These are phyloP conservation scores for Gopherus evgoodei DNA, from an alignment of 2,113 vertebrate genomes.

Conservation along the genomic window DNA sequence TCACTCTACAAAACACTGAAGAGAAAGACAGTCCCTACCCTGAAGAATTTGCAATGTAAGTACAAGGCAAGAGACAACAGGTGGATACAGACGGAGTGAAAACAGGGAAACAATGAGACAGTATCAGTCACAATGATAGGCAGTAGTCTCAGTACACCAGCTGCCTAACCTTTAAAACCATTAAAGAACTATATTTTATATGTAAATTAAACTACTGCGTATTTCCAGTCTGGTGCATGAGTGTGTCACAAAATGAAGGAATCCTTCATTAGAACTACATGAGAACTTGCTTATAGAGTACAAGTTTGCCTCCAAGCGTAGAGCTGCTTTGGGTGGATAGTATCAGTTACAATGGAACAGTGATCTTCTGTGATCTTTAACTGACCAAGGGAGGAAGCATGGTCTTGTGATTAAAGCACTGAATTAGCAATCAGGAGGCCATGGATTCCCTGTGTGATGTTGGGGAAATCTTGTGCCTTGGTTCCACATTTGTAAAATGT, in stretches of 20 bases:
- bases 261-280: neutral
- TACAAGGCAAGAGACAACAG: neutral
- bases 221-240: neutral
- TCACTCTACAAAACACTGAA: neutral
- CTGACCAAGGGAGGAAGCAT: neutral
- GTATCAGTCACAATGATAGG: neutral
- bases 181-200: neutral
- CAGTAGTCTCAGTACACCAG: neutral
- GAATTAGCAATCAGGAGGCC: neutral
- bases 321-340: neutral
- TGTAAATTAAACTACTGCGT: neutral
- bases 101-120: neutral
- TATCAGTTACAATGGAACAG: neutral
- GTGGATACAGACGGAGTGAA: neutral
- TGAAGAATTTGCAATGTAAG: neutral
- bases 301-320: neutral
- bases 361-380: neutral
- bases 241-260: neutral
- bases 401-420: neutral
- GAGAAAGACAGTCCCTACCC: neutral
- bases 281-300: neutral
- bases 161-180: neutral
- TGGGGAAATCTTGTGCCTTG: neutral
- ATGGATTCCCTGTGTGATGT: neutral
- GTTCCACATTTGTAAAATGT: neutral